Evolutionary conservation across 2,888 invertebrate species (phyloP).

Genomic region (Caenorhabditis becei): DNA sequence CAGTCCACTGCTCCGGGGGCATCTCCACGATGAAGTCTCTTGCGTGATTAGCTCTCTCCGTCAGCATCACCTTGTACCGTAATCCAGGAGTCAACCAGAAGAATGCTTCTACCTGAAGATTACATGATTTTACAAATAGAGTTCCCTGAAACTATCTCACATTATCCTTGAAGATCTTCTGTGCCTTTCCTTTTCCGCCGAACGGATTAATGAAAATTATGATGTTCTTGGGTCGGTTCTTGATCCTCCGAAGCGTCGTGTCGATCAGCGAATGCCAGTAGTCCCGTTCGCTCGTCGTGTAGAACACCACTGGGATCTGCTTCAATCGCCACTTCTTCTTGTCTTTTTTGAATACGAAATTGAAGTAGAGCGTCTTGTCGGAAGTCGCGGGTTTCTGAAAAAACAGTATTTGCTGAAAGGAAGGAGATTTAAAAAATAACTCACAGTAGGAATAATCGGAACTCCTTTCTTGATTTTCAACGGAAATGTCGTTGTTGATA

Average conservation of each 20-base stretch:
- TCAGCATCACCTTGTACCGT: conserved; percentile 86
- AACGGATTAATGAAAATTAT: conserved; percentile 90
- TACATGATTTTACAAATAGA: not conserved
- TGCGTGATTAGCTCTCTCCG: conserved; percentile 89
- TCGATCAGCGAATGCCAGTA: conserved; percentile 70
- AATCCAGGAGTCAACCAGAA: conserved; percentile 83
- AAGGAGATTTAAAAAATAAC: not conserved
- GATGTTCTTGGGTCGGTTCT: conserved; percentile 86
- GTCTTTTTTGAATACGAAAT: conserved; percentile 78
- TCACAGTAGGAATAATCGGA: conserved; percentile 60
- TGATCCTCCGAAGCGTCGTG: conserved; percentile 66
- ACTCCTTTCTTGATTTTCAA: conserved; percentile 69
- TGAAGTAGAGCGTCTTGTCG: conserved; percentile 75
- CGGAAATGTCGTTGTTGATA: conserved; percentile 62
- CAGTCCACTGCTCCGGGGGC: conserved; percentile 63
- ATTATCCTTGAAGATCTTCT: conserved; percentile 87
- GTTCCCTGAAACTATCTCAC: conserved; percentile 82
- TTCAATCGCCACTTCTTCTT: conserved; percentile 78
- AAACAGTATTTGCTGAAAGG: not conserved
- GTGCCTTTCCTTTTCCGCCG: conserved; percentile 88
- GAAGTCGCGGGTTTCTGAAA: conserved; percentile 57
- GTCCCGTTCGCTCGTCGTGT: conserved; percentile 66
- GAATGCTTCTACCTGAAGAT: conserved; percentile 82
- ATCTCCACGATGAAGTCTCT: conserved; percentile 84
- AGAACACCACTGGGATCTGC: conserved; percentile 70